Conservation (phyloP, 2,113 vertebrate genomes). For the Barbus barbus region DNA sequence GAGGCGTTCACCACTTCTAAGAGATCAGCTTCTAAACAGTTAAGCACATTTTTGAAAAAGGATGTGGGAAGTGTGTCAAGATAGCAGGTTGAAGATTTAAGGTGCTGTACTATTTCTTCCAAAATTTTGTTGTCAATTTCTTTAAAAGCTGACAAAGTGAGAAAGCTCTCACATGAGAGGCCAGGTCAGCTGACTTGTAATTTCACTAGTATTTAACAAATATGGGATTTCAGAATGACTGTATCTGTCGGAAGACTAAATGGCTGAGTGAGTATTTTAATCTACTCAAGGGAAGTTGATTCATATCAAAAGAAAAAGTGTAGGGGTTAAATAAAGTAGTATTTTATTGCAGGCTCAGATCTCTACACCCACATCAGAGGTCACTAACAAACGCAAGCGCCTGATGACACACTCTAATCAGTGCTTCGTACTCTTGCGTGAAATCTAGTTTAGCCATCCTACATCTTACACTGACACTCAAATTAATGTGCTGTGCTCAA, state of each 20-base stretch:
- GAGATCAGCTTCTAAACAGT: too few relatives aligned
- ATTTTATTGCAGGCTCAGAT: background rate
- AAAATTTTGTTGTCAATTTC: too few relatives aligned
- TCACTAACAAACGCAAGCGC: background rate
- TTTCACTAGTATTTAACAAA: background rate
- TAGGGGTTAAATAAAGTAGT: background rate
- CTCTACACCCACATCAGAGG: background rate
- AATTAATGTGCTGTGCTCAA: background rate
- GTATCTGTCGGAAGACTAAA: background rate
- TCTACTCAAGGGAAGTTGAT: background rate
- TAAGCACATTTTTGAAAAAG: too few relatives aligned
- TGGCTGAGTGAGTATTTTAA: background rate
- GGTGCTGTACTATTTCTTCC: too few relatives aligned
- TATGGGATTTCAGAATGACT: background rate
- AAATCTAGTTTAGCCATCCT: conserved; percentile 3
- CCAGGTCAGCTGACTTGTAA: background rate
- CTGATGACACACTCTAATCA: background rate
- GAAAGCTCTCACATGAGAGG: background rate
- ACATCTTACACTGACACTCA: background rate
- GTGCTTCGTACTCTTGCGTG: background rate
- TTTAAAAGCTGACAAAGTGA: too few relatives aligned
- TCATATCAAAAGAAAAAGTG: background rate
- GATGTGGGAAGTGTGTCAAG: too few relatives aligned
- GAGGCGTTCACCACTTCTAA: too few relatives aligned
- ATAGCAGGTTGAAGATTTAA: too few relatives aligned